Conservation (phyloP, 1,140 invertebrate species). For the Carcinoscorpius rotundicauda region DNA sequence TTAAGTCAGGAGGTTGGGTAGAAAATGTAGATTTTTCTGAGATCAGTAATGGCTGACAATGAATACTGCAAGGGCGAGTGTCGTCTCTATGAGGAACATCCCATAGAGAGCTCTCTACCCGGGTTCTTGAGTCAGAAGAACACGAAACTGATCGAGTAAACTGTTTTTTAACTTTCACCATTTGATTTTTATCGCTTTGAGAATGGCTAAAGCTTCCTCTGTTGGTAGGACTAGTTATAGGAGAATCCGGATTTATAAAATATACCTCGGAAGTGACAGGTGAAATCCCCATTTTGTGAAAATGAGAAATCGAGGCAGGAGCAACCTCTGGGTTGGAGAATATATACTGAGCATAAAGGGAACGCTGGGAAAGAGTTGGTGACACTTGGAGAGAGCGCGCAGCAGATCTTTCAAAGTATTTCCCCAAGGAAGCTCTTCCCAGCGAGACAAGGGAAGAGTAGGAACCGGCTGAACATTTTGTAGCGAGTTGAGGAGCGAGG, state of each 20-base stretch:
- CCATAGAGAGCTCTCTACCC: too few relatives aligned
- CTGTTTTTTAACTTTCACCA: not conserved
- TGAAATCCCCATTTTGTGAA: constrained; percentile 14
- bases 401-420: constrained; percentile 15
- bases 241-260: constrained; percentile 20
- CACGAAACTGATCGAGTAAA: too few relatives aligned
- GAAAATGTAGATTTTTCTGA: not conserved
- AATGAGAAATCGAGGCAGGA: constrained; percentile 8
- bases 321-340: constrained; percentile 18
- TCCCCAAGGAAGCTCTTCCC: constrained; percentile 11
- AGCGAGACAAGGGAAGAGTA: constrained; percentile 20
- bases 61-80: constrained; percentile 15
- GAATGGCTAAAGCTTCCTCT: not conserved
- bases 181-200: not conserved
- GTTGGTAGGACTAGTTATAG: constrained; percentile 11
- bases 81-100: constrained; percentile 3
- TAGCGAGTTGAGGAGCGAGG: constrained; percentile 14
- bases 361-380: constrained; percentile 21
- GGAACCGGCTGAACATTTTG: constrained; percentile 17
- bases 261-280: constrained; percentile 21
- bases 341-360: constrained; percentile 23
- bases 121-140: too few relatives aligned
- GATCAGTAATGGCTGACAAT: constrained; percentile 11
- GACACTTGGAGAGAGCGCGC: constrained; percentile 18
- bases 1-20: not conserved